Conservation (phyloP, 2,113 vertebrate species). For the Micromys minutus region DNA sequence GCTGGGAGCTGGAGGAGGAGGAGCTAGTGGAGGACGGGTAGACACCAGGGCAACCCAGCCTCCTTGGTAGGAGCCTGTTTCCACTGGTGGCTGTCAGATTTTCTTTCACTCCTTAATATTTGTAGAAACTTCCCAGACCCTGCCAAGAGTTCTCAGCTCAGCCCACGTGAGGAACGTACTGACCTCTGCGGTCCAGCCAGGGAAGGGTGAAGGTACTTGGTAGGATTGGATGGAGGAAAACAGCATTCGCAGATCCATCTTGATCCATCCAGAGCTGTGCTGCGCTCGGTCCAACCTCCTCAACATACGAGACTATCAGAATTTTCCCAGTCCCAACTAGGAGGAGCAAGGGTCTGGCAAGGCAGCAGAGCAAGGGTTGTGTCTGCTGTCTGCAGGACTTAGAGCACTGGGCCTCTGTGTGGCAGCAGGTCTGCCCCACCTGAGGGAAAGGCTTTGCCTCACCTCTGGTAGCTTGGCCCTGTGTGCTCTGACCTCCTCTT, state of each 20-base stretch:
- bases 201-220: not conserved
- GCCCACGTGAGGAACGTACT: too few species aligned
- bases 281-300: not conserved
- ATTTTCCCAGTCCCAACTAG: not conserved
- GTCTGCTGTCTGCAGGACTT: too few species aligned
- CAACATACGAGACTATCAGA: not conserved
- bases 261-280: too few species aligned
- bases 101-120: conserved; percentile 58
- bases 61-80: conserved; percentile 58
- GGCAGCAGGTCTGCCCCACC: not conserved
- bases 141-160: not conserved
- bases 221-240: not conserved
- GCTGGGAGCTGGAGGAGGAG: not conserved
- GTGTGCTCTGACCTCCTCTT: not conserved
- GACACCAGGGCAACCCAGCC: conserved; percentile 52
- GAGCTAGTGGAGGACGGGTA: not conserved
- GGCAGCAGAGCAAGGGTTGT: not conserved
- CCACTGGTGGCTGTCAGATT: not conserved
- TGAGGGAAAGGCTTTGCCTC: not conserved
- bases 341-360: not conserved
- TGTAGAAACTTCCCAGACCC: conserved; percentile 51
- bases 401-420: too few species aligned
- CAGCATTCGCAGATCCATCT: not conserved
- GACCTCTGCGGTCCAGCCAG: not conserved
- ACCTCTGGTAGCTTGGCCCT: not conserved